phyloP scores from a whole-genome alignment of 1,140 invertebrate genomes.

The Thaumetopoea pityocampa region DNA sequence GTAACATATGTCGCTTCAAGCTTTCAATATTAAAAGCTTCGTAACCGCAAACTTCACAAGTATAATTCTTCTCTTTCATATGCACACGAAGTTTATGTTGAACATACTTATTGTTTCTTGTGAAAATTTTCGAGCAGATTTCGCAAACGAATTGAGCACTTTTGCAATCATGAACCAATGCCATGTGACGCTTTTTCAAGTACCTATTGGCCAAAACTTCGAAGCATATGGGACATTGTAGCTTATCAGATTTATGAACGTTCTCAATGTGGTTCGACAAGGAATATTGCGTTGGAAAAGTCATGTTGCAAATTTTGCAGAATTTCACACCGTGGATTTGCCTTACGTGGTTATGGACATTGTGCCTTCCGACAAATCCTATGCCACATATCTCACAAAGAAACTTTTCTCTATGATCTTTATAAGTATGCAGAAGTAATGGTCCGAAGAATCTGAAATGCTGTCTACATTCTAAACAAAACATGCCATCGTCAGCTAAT shows the following conservation, averaged over 20 bases:
- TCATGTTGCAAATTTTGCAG: constrained; percentile 12
- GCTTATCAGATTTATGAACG: constrained; percentile 10
- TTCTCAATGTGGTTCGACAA: constrained; percentile 11
- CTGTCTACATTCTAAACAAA: constrained; percentile 24
- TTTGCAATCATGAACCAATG: constrained; percentile 17
- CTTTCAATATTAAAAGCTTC: constrained; percentile 12
- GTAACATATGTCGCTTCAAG: constrained; percentile 77
- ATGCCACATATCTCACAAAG: constrained; percentile 24
- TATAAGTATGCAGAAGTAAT: constrained; percentile 19
- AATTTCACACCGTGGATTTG: constrained; percentile 1
- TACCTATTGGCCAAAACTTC: constrained; percentile 18
- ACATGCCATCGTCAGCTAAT: constrained; percentile 20
- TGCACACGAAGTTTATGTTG: constrained; percentile 20
- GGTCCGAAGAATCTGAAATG: constrained; percentile 23
- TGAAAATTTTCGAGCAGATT: constrained; percentile 16
- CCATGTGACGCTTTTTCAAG: constrained; percentile 18
- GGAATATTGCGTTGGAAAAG: constrained; percentile 14
- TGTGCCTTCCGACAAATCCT: constrained; percentile 14
- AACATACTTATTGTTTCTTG: constrained; percentile 9
- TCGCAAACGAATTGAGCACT: constrained; percentile 16
- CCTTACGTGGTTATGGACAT: neutral
- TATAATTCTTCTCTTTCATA: constrained; percentile 16
- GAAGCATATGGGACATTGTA: constrained; percentile 17
- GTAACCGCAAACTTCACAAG: constrained; percentile 22
- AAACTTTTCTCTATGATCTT: constrained; percentile 18